Percentiles rank a stretch among this genome's conserved stretches.
phyloP scores from a whole-genome alignment of 2,113 vertebrate species.

The Thalassarche chlororhynchos region DNA sequence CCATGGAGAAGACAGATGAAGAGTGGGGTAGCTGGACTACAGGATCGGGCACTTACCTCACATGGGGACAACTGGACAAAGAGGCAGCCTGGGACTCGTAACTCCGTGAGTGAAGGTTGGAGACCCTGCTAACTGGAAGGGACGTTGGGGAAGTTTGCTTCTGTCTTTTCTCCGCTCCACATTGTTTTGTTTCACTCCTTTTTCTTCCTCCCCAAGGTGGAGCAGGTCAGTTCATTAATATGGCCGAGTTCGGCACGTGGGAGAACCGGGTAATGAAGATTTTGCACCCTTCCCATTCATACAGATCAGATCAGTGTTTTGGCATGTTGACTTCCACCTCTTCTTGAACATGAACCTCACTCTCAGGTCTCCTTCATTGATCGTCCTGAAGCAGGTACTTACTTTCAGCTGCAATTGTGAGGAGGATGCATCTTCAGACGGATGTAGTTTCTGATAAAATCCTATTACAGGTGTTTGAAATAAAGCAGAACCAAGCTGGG shows the following conservation, averaged over 20 bases:
- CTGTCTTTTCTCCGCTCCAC: neutral
- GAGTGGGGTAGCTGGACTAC: neutral
- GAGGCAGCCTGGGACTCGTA: neutral
- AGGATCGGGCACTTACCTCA: neutral
- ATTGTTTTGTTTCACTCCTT: neutral
- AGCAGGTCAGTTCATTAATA: neutral
- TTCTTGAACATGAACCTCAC: neutral
- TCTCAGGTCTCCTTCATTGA: neutral
- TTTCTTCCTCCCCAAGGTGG: neutral
- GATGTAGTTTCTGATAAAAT: neutral
- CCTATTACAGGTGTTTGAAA: neutral
- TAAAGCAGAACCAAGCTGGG: neutral
- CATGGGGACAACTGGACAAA: neutral
- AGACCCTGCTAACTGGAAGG: neutral
- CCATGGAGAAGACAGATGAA: neutral
- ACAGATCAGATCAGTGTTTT: neutral
- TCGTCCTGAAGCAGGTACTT: neutral
- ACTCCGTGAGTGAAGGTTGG: neutral
- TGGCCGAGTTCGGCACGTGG: neutral
- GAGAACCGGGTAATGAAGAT: neutral
- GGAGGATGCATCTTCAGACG: neutral
- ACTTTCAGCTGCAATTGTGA: neutral
- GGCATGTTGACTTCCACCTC: neutral
- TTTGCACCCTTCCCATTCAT: neutral
- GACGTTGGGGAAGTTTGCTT: neutral